A percentile compares a stretch with the other conserved stretches of the same genome.
Evolutionary conservation across 1,140 invertebrate genomes (phyloP).

Genomic region (Drosophila watanabei): DNA sequence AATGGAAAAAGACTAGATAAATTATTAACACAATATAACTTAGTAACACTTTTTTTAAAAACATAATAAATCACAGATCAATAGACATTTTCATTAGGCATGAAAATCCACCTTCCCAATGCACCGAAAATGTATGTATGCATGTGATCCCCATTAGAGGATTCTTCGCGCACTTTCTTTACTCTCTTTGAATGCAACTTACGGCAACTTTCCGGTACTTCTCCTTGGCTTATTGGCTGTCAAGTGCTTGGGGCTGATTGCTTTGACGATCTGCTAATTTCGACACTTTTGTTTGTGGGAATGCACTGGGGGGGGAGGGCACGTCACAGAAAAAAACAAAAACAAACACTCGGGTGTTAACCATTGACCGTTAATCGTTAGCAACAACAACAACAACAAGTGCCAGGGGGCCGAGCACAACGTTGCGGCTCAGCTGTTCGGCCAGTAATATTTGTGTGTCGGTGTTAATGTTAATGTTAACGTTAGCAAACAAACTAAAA

Average conservation of each 20-base stretch:
- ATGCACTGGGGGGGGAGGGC: background rate
- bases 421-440: conserved; percentile 30
- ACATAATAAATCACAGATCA: background rate
- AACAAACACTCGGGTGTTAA: conserved; percentile 4
- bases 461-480: conserved; percentile 5
- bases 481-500: conserved; percentile 26
- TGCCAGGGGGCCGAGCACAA: conserved; percentile 11
- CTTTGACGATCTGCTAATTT: conserved; percentile 29
- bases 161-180: conserved; percentile 5
- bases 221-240: conserved; percentile 4
- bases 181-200: conserved; percentile 4
- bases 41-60: background rate
- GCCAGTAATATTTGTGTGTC: conserved; percentile 30
- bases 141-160: background rate
- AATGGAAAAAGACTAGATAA: background rate
- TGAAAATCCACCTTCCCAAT: too few relatives aligned
- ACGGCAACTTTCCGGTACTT: conserved; percentile 11
- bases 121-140: background rate
- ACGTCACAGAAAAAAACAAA: conserved; percentile 14
- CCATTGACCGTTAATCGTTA: background rate
- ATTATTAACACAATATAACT: background rate
- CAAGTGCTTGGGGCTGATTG: background rate
- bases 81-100: background rate
- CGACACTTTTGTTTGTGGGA: conserved; percentile 31
- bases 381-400: conserved; percentile 4